Base-by-base conservation (phyloP, 2,113 vertebrate species). In the Acrocephalus arundinaceus region DNA sequence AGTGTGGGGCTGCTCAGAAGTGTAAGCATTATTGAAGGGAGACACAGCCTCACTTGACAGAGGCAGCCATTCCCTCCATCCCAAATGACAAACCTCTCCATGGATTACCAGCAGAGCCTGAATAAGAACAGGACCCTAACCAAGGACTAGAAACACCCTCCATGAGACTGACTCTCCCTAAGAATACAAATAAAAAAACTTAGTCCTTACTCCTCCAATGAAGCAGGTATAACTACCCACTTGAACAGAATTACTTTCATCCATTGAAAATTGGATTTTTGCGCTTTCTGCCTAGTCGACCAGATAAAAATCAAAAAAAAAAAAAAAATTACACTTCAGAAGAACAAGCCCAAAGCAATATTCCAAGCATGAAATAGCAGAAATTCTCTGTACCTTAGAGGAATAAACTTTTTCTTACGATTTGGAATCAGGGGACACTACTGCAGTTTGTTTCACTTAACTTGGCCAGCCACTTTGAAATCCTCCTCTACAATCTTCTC, bases 271-370 rank as follows among this genome's bases (percentile, higher is more conserved):
- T 41, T 75, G 68, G 33, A 84, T 75, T 91, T 86, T 71, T 87
- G 43, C 0, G 0, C 84, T 45, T 77, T 81, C 80, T 87, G 73
- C 37, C 73, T 89, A 75, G 77, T 46, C 49, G 51, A 73, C 35
- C 30, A 90, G 62, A 89, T 65, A 85, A 94, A 87, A 91, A 70
- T n/a, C 5, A 17, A 33, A 48, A 66, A 57, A 63, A 61, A 65
- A 39, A 46, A 28, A 76, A 45, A 30, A 66, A 63, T 35, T 45
- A 77, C 27, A 92, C 62, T 94, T 92, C 84, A 93, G 73, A 96
- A 84, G 72, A 94, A 79, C 22, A 94, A 89, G 89, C 91, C 58
- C 62, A 85, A 82, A 96, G 91, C 74, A 96, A 87, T 79, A 89
- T 79, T 87, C 28, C 31, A 93, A 90, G 77, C 84, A 78, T 82